These are phyloP conservation scores for Crotalus horridus DNA, from an alignment of 2,113 vertebrate species.

Conservation along the genomic window DNA sequence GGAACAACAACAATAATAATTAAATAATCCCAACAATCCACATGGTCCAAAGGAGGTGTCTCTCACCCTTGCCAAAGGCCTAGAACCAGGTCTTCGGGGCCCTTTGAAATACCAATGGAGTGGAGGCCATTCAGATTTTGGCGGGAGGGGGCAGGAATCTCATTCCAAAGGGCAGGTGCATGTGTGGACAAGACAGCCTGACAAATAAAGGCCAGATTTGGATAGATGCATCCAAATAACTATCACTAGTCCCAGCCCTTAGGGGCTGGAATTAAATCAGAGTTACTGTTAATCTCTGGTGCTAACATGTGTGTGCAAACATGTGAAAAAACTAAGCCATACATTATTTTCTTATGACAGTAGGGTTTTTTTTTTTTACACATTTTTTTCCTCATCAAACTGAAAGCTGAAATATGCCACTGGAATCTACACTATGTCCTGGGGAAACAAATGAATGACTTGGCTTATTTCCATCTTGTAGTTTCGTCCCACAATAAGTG, in stretches of 20 bases:
- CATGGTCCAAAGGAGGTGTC: neutral
- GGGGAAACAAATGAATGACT: conserved; percentile 52
- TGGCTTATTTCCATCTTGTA: conserved; percentile 51
- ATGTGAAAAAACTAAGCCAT: conserved; percentile 26
- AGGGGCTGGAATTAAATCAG: neutral
- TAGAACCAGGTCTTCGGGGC: neutral
- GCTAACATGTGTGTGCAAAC: conserved; percentile 15
- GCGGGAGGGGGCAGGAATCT: neutral
- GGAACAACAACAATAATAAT: neutral
- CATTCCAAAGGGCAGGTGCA: neutral
- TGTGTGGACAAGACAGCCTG: neutral
- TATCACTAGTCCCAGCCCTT: neutral
- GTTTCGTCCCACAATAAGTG: conserved; percentile 52
- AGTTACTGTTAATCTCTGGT: neutral
- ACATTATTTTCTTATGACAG: conserved; percentile 33
- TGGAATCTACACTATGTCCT: conserved; percentile 57
- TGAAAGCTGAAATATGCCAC: conserved; percentile 42
- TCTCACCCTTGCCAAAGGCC: neutral
- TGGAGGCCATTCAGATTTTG: neutral
- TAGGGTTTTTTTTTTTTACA: conserved; percentile 40
- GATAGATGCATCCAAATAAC: neutral
- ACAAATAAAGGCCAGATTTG: neutral
- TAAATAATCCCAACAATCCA: neutral
- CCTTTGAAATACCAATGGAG: neutral
- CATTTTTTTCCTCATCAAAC: conserved; percentile 44